Conservation (phyloP, 2,797 vertebrate genomes). For the Urosaurus nigricauda region DNA sequence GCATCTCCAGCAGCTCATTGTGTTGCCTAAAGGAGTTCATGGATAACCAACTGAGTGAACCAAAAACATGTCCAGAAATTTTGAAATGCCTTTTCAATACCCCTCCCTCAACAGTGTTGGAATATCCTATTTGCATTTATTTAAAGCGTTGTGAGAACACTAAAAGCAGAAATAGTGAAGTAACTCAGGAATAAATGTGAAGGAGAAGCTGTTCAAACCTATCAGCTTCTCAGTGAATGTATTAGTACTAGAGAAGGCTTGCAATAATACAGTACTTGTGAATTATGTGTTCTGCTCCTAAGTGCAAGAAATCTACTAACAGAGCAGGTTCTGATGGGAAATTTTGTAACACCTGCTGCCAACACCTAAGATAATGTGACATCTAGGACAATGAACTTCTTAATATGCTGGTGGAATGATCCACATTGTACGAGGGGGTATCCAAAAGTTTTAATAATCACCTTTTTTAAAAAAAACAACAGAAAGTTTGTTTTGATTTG, state of each 20-base stretch:
- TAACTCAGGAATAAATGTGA: constrained; percentile 47
- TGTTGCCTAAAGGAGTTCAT: constrained; percentile 27
- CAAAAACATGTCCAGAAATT: constrained; percentile 23
- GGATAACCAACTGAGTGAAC: constrained; percentile 51
- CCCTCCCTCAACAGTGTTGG: neutral
- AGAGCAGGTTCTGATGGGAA: neutral
- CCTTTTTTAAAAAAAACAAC: too few relatives aligned
- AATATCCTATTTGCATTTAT: constrained; percentile 7
- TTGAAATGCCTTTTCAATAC: constrained; percentile 7
- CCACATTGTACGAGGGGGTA: too few relatives aligned
- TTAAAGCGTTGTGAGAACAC: constrained; percentile 5
- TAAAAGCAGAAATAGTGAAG: constrained; percentile 34
- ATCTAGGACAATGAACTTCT: neutral
- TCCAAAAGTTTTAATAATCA: too few relatives aligned
- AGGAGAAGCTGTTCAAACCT: constrained; percentile 36
- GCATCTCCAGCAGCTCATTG: constrained; percentile 27
- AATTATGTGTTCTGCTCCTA: neutral
- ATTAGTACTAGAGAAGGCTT: neutral
- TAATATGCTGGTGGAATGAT: neutral
- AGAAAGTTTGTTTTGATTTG: too few relatives aligned
- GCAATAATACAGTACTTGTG: neutral
- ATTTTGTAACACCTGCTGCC: neutral
- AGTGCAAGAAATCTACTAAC: neutral
- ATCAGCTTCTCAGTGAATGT: constrained; percentile 23
- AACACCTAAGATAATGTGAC: neutral